Evolutionary conservation across 2,888 invertebrate genomes (phyloP), one percentile per base, ranked within the genome.

Genomic region (Antheraea yamamai): DNA sequence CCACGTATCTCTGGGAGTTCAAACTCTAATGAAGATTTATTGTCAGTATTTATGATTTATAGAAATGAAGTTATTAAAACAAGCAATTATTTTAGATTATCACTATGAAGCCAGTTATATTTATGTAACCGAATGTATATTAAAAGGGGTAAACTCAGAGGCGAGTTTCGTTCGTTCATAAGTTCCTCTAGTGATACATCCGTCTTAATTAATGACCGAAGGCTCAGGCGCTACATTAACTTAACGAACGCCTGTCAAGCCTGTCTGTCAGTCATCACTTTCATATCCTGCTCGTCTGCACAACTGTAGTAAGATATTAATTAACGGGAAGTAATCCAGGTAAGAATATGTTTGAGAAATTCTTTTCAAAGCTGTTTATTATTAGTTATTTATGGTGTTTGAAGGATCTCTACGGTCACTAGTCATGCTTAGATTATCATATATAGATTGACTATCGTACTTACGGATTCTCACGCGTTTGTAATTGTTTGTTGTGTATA

Each of bases 241-340:
- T 82, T 86, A 87, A 87, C 87, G 86, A 88, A 85, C 81, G 77
- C 78, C 84, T 85, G 87, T 89, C 88, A 82, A 85, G 77, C 77
- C 78, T 84, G 88, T 85, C 87, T 82, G 85, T 89, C 89, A 86
- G 83, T 88, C 88, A 84, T 83, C 83, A 82, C 84, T 78, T 79
- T 77, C 58, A 76, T 79, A 81, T 84, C 81, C 83, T 80, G 80
- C 76, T 80, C 77, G 75, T 75, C 71, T 72, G 73, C 74, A 75
- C 39, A 70, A 70, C 39, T 70, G 39, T 70, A 68, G 68, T 39
- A 35, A 39, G 70, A 70, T 70, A 35, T 70, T n/a, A 70, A 35
- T 70, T 39, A 35, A 39, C 20, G 23, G 39, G 35, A 16, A 70
- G 68, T 70, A 64, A 64, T 64, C 26, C 64, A 64, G 26, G 12